Evolutionary conservation across 2,797 vertebrate genomes (phyloP), one percentile per base, ranked within the genome.

Genomic region (Chloroceryle amazona): DNA sequence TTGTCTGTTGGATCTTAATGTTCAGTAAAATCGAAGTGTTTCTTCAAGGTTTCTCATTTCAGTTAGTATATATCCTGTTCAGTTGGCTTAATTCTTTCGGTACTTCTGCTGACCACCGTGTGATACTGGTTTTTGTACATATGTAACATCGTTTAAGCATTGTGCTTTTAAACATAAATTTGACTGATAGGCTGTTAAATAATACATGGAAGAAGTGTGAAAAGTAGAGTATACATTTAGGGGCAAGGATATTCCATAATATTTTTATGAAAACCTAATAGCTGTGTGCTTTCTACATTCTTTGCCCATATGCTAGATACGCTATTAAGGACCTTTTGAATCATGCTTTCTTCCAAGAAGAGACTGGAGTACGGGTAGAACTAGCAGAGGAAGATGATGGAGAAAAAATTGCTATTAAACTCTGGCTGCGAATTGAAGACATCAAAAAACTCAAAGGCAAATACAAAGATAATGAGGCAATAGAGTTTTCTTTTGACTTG

Each of bases 381-480:
- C 97, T 99, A 96, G 99, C 99, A 42, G 99, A 99, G 96, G 99
- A 99, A 97, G 99, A 99, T n/a, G 99, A 99, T 95, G 99, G 99
- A 94, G 99, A 99, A 98, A 99, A 99, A 98, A 99, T 99, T 39
- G 99, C 99, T 41, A 99, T 99, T 96, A 99, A 99, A 95, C 98
- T 99, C 63, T 99, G 99, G 99, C 98, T 99, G 68, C 98, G 99
- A 88, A 99, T 99, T 97, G 99, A 99, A 98, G 99, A 99, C 66
- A 99, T 99, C 85, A 99, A 99, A 98, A 99, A 99, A 96, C 98
- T 99, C 62, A 99, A 99, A 98, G 99, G 99, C 97, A 99, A 99
- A 98, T 99, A 99, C 81, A 99, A 99, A 98, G 99, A 99, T 97
- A 99, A 99, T 96, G 99, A 99, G 98, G 99, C 99, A 96, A 99